phyloP scores from a whole-genome alignment of 2,888 invertebrate genomes.

The Dicycla oo region DNA sequence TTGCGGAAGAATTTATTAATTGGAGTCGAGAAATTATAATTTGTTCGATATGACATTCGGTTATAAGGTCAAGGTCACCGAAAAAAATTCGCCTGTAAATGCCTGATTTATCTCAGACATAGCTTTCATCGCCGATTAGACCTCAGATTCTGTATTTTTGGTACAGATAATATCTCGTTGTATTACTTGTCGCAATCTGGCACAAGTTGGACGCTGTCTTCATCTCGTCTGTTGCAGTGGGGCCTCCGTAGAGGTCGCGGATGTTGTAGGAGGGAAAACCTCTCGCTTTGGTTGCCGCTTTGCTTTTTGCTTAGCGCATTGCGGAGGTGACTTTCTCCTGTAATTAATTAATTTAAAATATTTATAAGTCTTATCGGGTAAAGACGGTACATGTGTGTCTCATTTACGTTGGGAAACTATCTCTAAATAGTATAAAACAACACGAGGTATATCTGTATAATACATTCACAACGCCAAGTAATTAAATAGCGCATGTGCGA shows the following conservation, averaged over 20 bases:
- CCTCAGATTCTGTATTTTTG: constrained; percentile 38
- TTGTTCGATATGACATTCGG: background rate
- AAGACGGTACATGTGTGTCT: too few species aligned
- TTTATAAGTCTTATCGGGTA: background rate
- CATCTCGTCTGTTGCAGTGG: constrained; percentile 72
- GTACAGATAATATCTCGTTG: constrained; percentile 39
- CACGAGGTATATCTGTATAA: background rate
- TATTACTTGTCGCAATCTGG: constrained; percentile 83
- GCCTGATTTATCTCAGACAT: constrained; percentile 18
- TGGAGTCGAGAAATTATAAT: constrained; percentile 10
- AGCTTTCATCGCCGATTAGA: constrained; percentile 18
- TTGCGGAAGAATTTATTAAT: constrained; percentile 14
- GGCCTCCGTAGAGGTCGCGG: constrained; percentile 83
- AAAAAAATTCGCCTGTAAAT: constrained; percentile 2
- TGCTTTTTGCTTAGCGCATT: constrained; percentile 83
- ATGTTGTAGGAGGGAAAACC: constrained; percentile 85
- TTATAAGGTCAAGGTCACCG: constrained; percentile 49
- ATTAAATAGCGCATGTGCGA: background rate
- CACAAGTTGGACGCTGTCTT: constrained; percentile 85
- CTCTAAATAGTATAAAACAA: background rate
- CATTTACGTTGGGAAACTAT: background rate
- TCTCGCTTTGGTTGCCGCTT: constrained; percentile 76
- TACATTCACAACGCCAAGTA: background rate
- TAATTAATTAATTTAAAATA: constrained; percentile 54
- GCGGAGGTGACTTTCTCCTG: constrained; percentile 87